Conservation (phyloP, 1,140 invertebrate species). For the Danaus melanippus region DNA sequence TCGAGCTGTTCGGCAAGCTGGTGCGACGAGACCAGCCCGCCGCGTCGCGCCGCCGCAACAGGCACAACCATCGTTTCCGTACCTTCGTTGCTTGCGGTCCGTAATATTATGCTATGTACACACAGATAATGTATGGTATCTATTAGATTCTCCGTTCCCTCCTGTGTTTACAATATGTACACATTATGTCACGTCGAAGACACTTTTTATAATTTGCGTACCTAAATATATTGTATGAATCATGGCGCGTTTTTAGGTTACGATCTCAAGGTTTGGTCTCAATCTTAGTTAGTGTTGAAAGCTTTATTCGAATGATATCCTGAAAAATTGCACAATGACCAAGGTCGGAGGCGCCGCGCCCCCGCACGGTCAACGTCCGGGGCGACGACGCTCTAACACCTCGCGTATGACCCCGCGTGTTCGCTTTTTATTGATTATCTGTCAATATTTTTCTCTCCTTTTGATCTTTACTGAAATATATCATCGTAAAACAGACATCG, state of each 20-base stretch:
- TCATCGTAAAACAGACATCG: neutral
- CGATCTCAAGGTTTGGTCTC: neutral
- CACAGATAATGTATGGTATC: too few species aligned
- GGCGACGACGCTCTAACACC: constrained; percentile 45
- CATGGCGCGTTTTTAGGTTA: constrained; percentile 9
- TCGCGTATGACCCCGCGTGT: constrained; percentile 48
- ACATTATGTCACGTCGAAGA: too few species aligned
- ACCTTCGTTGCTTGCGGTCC: constrained; percentile 77
- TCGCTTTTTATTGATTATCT: constrained; percentile 54
- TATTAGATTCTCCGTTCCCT: too few species aligned
- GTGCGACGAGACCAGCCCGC: constrained; percentile 71
- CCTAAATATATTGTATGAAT: constrained; percentile 10
- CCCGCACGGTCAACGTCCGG: constrained; percentile 61
- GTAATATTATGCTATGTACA: constrained; percentile 36
- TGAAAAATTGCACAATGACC: constrained; percentile 39
- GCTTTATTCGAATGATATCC: constrained; percentile 6
- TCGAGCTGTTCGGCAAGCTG: constrained; percentile 78
- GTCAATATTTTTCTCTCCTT: constrained; percentile 45
- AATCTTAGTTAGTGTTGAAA: too few species aligned
- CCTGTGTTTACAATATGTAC: too few species aligned
- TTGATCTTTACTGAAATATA: constrained; percentile 1
- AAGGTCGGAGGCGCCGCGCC: constrained; percentile 57
- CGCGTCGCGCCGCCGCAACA: constrained; percentile 66
- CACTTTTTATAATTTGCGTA: constrained; percentile 1
- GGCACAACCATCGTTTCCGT: constrained; percentile 76